Evolutionary conservation across 2,888 invertebrate species (phyloP).

Genomic region (Punctoribates punctum): DNA sequence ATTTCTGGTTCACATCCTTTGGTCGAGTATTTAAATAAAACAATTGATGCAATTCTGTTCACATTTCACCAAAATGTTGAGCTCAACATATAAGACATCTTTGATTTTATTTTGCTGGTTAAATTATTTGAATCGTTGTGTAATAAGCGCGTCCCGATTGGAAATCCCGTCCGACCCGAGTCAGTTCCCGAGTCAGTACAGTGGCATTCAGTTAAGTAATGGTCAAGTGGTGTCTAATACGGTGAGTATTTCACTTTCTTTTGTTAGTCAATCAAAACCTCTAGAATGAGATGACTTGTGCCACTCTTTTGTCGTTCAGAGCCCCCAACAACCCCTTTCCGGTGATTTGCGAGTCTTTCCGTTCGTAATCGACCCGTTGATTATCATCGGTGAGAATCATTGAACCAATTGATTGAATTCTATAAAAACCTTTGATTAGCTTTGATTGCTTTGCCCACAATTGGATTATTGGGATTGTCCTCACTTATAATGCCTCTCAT

Average conservation of each 20-base stretch:
- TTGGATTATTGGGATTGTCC: slow-evolving; percentile 41
- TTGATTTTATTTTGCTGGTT: background rate
- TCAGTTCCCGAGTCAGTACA: slow-evolving; percentile 12
- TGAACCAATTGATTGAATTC: too few species aligned
- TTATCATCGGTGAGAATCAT: slow-evolving; percentile 38
- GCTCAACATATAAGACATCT: background rate
- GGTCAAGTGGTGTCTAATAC: background rate
- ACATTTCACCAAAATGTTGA: background rate
- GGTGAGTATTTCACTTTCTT: background rate
- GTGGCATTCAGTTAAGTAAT: background rate
- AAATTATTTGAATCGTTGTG: background rate
- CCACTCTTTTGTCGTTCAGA: background rate
- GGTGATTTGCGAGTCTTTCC: slow-evolving; percentile 36
- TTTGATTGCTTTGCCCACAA: slow-evolving; percentile 41
- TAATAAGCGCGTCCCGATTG: background rate
- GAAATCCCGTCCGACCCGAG: background rate
- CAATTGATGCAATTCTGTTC: background rate
- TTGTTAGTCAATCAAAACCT: background rate
- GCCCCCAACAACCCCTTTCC: background rate
- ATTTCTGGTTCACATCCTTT: slow-evolving; percentile 28
- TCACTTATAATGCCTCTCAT: slow-evolving; percentile 43
- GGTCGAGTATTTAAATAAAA: slow-evolving; percentile 24
- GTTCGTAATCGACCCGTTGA: slow-evolving; percentile 42
- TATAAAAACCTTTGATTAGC: slow-evolving; percentile 18
- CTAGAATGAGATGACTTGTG: background rate